Evolutionary conservation across 2,797 vertebrate species (phyloP).

Genomic region (Clarias fuscus): DNA sequence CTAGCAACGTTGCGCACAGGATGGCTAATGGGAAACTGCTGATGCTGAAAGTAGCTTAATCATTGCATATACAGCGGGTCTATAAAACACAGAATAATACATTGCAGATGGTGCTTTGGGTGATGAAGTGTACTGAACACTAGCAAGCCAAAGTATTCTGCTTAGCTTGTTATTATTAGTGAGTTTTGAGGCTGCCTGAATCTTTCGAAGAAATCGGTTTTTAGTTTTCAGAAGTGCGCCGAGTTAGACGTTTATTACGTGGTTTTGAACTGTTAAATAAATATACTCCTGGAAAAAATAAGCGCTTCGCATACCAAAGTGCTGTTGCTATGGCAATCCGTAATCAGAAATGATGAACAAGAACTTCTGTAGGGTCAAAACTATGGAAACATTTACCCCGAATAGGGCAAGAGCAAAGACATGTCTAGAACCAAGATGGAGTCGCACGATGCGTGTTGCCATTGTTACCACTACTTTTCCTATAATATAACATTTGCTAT

Average conservation of each 20-base stretch:
- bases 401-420: neutral
- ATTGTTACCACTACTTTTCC: neutral
- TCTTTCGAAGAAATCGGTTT: neutral
- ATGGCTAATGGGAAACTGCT: slow-evolving; percentile 20
- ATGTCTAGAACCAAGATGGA: neutral
- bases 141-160: slow-evolving; percentile 8
- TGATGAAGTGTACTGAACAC: neutral
- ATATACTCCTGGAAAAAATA: neutral
- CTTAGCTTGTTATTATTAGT: slow-evolving; percentile 4
- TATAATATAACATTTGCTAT: too few relatives aligned
- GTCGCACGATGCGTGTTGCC: neutral
- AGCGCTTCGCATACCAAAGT: neutral
- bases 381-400: neutral
- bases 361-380: neutral
- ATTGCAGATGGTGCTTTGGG: neutral
- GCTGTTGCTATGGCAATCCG: slow-evolving; percentile 1
- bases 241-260: neutral
- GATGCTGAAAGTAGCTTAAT: slow-evolving; percentile 32
- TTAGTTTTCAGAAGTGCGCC: neutral
- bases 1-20: slow-evolving; percentile 8
- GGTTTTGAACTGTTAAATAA: neutral
- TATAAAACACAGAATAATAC: slow-evolving; percentile 19
- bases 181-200: neutral
- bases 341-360: neutral
- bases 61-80: slow-evolving; percentile 13